Conservation (phyloP, 2,797 vertebrate genomes). For the Xyrichtys novacula region DNA sequence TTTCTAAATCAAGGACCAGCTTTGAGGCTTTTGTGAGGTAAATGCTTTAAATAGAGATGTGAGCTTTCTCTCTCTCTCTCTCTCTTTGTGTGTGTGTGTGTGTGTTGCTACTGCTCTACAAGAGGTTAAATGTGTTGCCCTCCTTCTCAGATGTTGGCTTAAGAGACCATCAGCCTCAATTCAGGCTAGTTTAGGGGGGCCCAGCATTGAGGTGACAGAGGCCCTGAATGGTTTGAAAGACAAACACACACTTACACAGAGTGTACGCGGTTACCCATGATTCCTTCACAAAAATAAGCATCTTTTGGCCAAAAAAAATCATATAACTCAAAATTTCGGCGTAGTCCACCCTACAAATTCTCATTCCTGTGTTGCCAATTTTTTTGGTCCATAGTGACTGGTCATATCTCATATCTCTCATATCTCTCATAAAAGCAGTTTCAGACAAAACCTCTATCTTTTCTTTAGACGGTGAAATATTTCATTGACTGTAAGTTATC, state of each 20-base stretch:
- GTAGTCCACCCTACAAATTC: too few relatives aligned
- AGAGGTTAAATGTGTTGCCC: slow-evolving; percentile 60
- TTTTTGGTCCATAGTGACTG: too few relatives aligned
- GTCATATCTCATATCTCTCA: too few relatives aligned
- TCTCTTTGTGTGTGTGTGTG: slow-evolving; percentile 13
- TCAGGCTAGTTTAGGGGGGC: slow-evolving; percentile 35
- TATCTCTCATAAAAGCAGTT: too few relatives aligned
- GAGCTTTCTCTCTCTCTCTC: slow-evolving; percentile 8
- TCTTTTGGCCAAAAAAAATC: too few relatives aligned
- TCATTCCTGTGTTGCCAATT: too few relatives aligned
- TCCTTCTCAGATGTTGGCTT: slow-evolving; percentile 49
- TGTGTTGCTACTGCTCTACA: background rate
- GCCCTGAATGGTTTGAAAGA: slow-evolving; percentile 1
- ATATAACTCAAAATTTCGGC: too few relatives aligned
- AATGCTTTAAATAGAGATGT: slow-evolving; percentile 6
- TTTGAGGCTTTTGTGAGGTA: slow-evolving; percentile 19
- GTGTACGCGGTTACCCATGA: background rate
- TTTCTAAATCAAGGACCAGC: slow-evolving; percentile 5
- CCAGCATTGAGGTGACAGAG: slow-evolving; percentile 23
- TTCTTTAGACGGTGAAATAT: too few relatives aligned
- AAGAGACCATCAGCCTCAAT: slow-evolving; percentile 49
- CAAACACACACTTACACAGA: background rate
- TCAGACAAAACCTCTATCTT: too few relatives aligned
- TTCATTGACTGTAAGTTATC: too few relatives aligned
- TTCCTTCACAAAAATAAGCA: background rate